These are phyloP conservation scores for Himantopus leucocephalus DNA, from an alignment of 2,113 vertebrate species.

Conservation along the genomic window DNA sequence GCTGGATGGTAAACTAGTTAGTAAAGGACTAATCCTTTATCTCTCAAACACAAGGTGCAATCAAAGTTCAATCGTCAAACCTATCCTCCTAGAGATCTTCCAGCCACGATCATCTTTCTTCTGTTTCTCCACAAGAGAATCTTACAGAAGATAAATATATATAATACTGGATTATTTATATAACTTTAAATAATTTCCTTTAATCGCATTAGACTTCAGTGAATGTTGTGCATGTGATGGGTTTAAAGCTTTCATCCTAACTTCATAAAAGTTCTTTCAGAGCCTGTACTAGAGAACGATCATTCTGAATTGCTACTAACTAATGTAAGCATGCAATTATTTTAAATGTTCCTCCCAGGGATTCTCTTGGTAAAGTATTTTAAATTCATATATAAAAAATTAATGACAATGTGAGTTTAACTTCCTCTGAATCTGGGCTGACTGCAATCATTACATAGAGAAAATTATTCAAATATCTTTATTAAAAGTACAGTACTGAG, in stretches of 20 bases:
- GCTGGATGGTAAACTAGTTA: not conserved
- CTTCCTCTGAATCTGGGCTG: constrained; percentile 22
- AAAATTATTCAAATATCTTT: constrained; percentile 44
- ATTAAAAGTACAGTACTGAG: not conserved
- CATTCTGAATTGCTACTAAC: constrained; percentile 31
- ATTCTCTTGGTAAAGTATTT: constrained; percentile 61
- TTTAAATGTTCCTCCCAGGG: constrained; percentile 61
- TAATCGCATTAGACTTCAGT: constrained; percentile 12
- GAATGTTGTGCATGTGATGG: not conserved
- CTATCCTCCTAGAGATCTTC: not conserved
- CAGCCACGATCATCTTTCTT: fast-evolving
- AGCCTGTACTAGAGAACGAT: not conserved
- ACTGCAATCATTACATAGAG: constrained; percentile 20
- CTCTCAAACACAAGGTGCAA: not conserved
- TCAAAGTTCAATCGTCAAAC: not conserved
- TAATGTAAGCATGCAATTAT: constrained; percentile 58
- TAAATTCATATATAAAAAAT: constrained; percentile 68
- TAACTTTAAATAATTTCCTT: constrained; percentile 37
- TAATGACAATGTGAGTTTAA: constrained; percentile 31
- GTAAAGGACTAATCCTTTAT: not conserved
- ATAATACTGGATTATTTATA: constrained; percentile 1
- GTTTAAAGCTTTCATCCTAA: constrained; percentile 45
- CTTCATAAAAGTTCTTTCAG: constrained; percentile 43
- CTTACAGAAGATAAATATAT: not conserved
- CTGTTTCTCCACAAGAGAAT: not conserved